These are phyloP conservation scores for Tetramorium parvispinum DNA, from an alignment of 1,140 invertebrate genomes.

Conservation along the genomic window DNA sequence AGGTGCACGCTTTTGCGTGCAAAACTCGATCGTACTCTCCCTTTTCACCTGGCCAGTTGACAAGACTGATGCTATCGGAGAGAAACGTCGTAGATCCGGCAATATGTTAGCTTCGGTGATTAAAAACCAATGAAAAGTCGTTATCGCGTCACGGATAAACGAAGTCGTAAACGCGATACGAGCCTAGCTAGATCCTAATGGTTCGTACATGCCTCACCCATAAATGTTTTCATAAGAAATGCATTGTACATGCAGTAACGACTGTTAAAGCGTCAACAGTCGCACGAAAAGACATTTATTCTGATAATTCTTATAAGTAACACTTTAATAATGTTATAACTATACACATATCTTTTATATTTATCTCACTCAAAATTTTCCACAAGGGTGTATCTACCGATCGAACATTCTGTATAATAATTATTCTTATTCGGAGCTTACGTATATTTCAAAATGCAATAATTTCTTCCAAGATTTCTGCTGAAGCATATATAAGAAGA, in stretches of 20 bases:
- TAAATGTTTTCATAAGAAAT: slow-evolving; percentile 10
- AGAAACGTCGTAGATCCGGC: slow-evolving; percentile 8
- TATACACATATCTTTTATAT: background rate
- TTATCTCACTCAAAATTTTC: background rate
- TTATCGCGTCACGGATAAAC: slow-evolving; percentile 20
- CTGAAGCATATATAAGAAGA: background rate
- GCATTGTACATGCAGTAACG: background rate
- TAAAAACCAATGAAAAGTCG: slow-evolving; percentile 28
- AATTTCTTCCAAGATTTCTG: background rate
- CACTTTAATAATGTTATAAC: background rate
- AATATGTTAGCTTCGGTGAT: background rate
- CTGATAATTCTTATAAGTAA: background rate
- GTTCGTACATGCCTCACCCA: background rate
- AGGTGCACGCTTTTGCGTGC: slow-evolving; percentile 31
- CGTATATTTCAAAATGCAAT: background rate
- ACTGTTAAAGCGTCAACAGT: background rate
- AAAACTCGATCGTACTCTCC: slow-evolving; percentile 64
- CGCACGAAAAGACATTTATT: background rate
- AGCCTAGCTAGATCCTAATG: slow-evolving; percentile 2
- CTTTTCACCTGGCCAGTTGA: slow-evolving; percentile 71
- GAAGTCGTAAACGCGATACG: slow-evolving; percentile 26
- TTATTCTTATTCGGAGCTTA: background rate
- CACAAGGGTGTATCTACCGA: background rate
- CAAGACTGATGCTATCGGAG: slow-evolving; percentile 47
- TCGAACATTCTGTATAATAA: background rate